Percentiles rank a stretch among this genome's conserved stretches.
phyloP scores from a whole-genome alignment of 2,888 invertebrate genomes.

The Limnephilus rhombicus region DNA sequence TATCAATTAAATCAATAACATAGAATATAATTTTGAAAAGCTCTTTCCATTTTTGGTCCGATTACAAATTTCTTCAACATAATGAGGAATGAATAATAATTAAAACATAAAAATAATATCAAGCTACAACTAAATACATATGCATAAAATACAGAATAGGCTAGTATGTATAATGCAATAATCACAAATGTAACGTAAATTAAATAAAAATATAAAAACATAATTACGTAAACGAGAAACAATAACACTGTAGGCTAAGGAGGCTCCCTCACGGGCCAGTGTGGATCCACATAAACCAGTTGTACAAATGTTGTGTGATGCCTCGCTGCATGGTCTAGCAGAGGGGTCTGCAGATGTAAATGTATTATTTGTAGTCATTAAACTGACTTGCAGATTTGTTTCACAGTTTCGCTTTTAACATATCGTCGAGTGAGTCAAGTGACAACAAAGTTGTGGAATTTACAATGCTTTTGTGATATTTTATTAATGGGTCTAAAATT shows the following conservation, averaged over 20 bases:
- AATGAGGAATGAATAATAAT: slow-evolving; percentile 33
- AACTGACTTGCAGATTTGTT: no score
- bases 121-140: neutral
- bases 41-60: slow-evolving; percentile 45
- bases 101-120: slow-evolving; percentile 30
- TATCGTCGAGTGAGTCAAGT: no score
- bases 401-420: no score
- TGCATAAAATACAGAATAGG: neutral
- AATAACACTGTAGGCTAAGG: neutral
- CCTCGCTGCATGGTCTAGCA: no score
- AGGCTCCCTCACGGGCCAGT: no score
- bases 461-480: no score
- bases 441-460: no score
- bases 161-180: slow-evolving; percentile 17
- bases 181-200: slow-evolving; percentile 22
- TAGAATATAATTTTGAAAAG: slow-evolving; percentile 34
- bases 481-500: no score
- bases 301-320: no score
- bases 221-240: slow-evolving; percentile 20
- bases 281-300: no score
- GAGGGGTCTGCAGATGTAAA: no score
- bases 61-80: slow-evolving; percentile 37
- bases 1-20: slow-evolving; percentile 47
- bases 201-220: slow-evolving; percentile 1
- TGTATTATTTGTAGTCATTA: no score